Base-by-base conservation (phyloP, 2,113 vertebrate species). In the Melanerpes formicivorus region DNA sequence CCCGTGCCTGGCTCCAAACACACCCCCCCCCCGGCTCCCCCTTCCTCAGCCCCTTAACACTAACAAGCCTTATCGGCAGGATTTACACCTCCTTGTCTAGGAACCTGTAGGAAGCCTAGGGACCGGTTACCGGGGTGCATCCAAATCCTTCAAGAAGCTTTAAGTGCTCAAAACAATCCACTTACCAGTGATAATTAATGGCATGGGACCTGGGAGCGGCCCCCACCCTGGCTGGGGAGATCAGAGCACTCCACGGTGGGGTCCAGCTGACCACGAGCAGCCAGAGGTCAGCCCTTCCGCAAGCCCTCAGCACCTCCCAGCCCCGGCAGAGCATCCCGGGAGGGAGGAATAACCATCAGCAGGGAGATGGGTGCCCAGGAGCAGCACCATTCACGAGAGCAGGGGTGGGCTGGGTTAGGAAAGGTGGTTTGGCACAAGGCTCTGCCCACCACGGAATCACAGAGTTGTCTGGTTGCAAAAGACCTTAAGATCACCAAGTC, bases 21-120 rank as follows among this genome's bases (percentile, higher is more conserved):
- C 4, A 25, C 80, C 55, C 22, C 14, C 4, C 10, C 26, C 4
- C 10, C 26, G 42, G 42, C 77, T 79, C 46, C 37, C 42, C 70
- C 64, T 85, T 85, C 71, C 83, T 54, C 69, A 92, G 77, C 62
- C 54, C 72, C 73, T 30, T 95, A 97, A 94, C 88, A 93, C 91
- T 95, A 97, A 94, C 91, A 94, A 88, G 84, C 75, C 90, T 97
- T 97, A 96, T 96, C 96, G 76, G 92, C 85, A 87, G 94, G 96
- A 96, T 97, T 97, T 96, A 95, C 95, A 96, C 95, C 93, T 96
- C 79, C 78, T 95, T 93, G 94, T 96, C 96, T 93, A 92, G 90
- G 59, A 93, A 87, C 75, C 62, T 46, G 2, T 55, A 93, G 91
- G 80, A 89, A 95, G 64, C 60, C 65, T n/a, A 30, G 1, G 59